Conservation (phyloP, 2,113 vertebrate species). For the Phyllopteryx taeniolatus region DNA sequence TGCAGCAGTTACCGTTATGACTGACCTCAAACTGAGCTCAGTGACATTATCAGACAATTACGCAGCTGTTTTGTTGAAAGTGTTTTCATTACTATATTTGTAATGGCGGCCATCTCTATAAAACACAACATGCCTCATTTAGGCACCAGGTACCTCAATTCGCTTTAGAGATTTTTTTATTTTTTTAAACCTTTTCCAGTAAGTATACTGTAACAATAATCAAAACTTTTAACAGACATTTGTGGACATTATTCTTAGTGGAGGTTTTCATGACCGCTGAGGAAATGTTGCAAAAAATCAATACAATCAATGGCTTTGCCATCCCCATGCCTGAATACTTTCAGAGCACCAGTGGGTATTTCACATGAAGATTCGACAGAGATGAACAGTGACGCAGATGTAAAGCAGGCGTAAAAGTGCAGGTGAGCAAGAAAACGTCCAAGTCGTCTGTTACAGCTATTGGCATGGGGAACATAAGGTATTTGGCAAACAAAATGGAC, state of each 20-base stretch:
- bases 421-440: not conserved
- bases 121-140: not conserved
- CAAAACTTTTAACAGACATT: too few species aligned
- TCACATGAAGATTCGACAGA: not conserved
- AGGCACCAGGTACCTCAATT: too few species aligned
- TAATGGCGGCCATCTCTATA: not conserved
- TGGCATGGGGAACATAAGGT: not conserved
- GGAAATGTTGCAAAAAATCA: not conserved
- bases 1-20: slow-evolving; percentile 1
- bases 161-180: too few species aligned
- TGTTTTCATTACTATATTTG: not conserved
- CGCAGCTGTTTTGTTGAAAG: not conserved
- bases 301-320: not conserved
- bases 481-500: not conserved
- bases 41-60: not conserved
- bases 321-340: not conserved
- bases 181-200: too few species aligned
- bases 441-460: not conserved
- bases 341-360: not conserved
- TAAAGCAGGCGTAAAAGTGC: not conserved
- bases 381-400: not conserved
- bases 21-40: not conserved
- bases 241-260: not conserved
- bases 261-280: not conserved
- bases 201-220: too few species aligned